Evolutionary conservation across 2,113 vertebrate genomes (phyloP), one percentile per base, ranked within the genome.

Genomic region (Psilopogon haemacephalus): DNA sequence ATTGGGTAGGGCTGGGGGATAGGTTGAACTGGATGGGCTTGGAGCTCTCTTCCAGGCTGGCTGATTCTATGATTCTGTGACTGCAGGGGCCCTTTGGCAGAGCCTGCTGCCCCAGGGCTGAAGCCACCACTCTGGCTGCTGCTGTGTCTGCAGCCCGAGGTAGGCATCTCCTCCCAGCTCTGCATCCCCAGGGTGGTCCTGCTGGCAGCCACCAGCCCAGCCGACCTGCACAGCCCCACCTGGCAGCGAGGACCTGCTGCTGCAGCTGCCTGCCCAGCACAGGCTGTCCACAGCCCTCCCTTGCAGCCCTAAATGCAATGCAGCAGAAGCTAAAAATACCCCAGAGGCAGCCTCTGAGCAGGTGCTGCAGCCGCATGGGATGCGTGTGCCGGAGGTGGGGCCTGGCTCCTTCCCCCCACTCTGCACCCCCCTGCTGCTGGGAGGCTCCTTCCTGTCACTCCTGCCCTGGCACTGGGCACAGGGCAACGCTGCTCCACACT

Each of bases 281-380:
- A 5, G 64, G 56, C 80, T 77, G n/a, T n/a, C n/a, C n/a, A n/a
- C n/a, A n/a, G n/a, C 38, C 65, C 84, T 86, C 3, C 0, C 48
- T 86, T 74, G 76, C 94, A 93, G 84, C 73, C 78, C 86, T 60
- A 78, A 86, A 90, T 90, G 77, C 84, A 68, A 82, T 84, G 86
- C 93, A 93, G 84, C 54, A 90, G 84, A 84, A 92, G 86, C 86
- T 92, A 92, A 93, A 94, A 96, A 93, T 93, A 95, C 8, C 14
- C 65, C 63, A 86, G 65, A 92, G 86, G 80, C 89, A 95, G 76
- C 70, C 88, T 74, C 91, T 1, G 35, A 94, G 73, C 80, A 78
- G 77, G 33, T 88, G 88, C 80, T 18, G 81, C 89, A 59, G 72
- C 86, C 65, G 2, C 89, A 81, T 2, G 62, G 65, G 70, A 81